Conservation (phyloP, 53 echinoderm and acorn worm genomes). For the Actinopyga echinites region DNA sequence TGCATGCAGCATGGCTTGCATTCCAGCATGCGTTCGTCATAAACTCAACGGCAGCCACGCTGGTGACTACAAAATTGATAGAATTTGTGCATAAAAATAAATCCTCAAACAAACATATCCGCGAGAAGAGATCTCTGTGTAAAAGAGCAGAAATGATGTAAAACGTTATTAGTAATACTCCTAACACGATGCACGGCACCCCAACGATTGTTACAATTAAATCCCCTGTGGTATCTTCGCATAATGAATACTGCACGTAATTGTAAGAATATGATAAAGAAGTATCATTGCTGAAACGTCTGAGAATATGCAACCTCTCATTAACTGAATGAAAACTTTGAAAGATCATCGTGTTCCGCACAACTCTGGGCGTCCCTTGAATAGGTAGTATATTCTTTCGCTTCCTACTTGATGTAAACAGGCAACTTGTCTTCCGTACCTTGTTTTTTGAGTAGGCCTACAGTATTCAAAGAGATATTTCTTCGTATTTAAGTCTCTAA, state of each 20-base stretch:
- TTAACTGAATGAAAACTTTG: not conserved
- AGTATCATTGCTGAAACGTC: not conserved
- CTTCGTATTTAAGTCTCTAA: no score
- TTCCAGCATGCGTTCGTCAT: conserved; percentile 15
- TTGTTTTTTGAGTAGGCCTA: no score
- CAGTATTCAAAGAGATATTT: no score
- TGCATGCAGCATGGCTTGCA: conserved; percentile 4
- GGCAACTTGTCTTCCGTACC: no score
- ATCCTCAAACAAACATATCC: not conserved
- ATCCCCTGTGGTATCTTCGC: not conserved
- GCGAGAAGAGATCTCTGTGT: not conserved
- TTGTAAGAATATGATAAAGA: not conserved
- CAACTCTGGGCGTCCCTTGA: no score
- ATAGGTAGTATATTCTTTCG: no score
- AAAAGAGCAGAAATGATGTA: not conserved
- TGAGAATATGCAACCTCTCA: not conserved
- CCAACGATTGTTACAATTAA: not conserved
- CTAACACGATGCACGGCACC: conserved; percentile 12
- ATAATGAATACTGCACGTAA: not conserved
- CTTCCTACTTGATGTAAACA: no score
- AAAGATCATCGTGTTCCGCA: no score
- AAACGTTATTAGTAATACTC: not conserved
- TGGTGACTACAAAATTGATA: not conserved
- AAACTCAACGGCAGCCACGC: not conserved
- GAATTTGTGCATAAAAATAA: not conserved